Conservation (phyloP, 2,113 vertebrate genomes). For the Gallinago undulata region DNA sequence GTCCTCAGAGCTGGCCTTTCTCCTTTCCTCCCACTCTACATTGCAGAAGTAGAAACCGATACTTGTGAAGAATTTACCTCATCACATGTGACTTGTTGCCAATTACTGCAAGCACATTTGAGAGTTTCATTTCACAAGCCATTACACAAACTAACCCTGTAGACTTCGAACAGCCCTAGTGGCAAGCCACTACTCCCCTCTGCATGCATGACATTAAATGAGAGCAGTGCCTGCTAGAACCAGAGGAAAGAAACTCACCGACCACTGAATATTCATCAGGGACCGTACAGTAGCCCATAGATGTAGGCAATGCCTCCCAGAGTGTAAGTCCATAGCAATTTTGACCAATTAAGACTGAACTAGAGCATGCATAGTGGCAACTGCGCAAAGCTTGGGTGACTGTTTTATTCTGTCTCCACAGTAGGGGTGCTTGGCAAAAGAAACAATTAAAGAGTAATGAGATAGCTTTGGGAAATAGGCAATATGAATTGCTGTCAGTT, state of each 20-base stretch:
- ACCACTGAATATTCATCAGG: background rate
- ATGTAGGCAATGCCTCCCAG: background rate
- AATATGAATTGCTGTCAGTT: background rate
- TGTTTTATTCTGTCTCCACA: background rate
- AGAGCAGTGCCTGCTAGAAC: background rate
- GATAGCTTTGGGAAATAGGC: background rate
- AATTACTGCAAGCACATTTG: background rate
- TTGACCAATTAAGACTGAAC: background rate
- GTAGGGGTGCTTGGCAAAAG: background rate
- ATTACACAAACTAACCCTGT: background rate
- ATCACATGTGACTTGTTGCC: background rate
- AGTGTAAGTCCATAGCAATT: background rate
- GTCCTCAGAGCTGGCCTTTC: background rate
- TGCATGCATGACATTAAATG: background rate
- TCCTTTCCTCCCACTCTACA: background rate
- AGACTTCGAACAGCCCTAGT: background rate
- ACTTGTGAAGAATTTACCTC: background rate
- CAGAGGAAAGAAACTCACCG: background rate
- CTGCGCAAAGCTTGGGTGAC: background rate
- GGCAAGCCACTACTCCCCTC: background rate
- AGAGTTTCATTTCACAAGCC: constrained; percentile 19
- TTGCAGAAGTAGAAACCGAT: background rate
- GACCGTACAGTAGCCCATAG: background rate
- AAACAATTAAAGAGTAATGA: background rate
- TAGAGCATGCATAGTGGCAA: background rate